Base-by-base conservation (phyloP, 2,888 invertebrate genomes). In the Mycalesis mineus region DNA sequence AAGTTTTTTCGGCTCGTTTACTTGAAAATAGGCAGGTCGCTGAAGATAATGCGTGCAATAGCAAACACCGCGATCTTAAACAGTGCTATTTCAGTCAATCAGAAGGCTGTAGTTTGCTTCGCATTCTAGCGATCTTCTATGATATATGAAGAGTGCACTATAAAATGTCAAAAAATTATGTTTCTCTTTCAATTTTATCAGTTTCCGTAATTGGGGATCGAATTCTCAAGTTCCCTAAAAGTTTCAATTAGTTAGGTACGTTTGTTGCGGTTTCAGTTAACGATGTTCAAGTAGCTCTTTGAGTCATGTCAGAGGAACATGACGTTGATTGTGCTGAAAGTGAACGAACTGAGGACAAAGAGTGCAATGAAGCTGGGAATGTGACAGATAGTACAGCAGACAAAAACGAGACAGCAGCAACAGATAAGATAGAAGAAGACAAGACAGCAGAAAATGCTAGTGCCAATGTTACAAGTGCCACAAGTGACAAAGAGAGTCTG, bases 291-390 rank as follows among this genome's bases (percentile, higher is more conserved):
- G 70, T 71, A 68, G 66, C 65, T 62, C 62, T 61, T 65, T 64
- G 63, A 87, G 88, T 77, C 82, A 88, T 88, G 88, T 88, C 86
- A 78, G 80, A 81, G 64, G 74, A 80, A 66, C 75, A 84, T 84
- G 84, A 76, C 76, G 73, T 65, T 56, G 73, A 77, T 64, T 74
- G 73, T 73, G 67, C 69, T 59, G 71, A 73, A 65, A 74, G 68
- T 75, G 76, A 73, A 67, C 64, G 65, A 62, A 65, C 60, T 48
- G 71, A 73, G 36, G 74, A 72, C 14, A 65, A 70, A 59, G 68
- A 73, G 52, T 64, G 60, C 59, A 61, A 56, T 22, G 58, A 57
- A 37, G 64, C 64, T 57, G 62, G 48, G 57, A 64, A 68, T 31
- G 62, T 67, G 3, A 22, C 22, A 22, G 11, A 11, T 11, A 11